phyloP scores from a whole-genome alignment of 2,888 invertebrate genomes.

The Pandemis heparana region DNA sequence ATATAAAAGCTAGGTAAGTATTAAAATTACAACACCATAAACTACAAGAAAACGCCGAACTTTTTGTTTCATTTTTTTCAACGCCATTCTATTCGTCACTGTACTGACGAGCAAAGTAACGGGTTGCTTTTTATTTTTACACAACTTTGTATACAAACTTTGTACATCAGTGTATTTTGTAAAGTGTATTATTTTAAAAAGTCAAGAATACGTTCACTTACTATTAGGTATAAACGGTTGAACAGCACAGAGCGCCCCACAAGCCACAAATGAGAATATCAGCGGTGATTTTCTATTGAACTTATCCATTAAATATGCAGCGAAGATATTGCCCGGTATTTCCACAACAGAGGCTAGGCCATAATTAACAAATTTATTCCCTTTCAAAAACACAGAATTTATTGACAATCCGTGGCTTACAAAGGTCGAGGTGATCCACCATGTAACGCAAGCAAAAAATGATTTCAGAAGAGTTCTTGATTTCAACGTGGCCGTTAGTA shows the following conservation, averaged over 20 bases:
- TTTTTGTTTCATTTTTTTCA: too few relatives aligned
- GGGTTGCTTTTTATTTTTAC: too few relatives aligned
- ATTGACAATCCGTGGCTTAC: conserved; percentile 92
- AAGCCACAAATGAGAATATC: conserved; percentile 81
- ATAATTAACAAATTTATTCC: conserved; percentile 92
- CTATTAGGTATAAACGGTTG: conserved; percentile 86
- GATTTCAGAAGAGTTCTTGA: conserved; percentile 66
- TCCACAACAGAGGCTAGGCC: conserved; percentile 86
- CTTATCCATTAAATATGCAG: conserved; percentile 82
- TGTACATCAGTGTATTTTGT: too few relatives aligned
- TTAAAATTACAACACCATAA: neutral
- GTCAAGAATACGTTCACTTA: conserved; percentile 65
- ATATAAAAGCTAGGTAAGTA: neutral
- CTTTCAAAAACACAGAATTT: conserved; percentile 90
- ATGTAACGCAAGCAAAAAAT: conserved; percentile 70
- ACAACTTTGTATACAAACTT: too few relatives aligned
- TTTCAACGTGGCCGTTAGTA: conserved; percentile 65
- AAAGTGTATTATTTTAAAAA: neutral
- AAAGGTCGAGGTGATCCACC: conserved; percentile 89
- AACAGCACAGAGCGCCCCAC: conserved; percentile 84
- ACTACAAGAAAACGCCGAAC: neutral
- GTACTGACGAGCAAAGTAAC: too few relatives aligned
- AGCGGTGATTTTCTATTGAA: conserved; percentile 85
- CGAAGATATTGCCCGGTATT: conserved; percentile 85
- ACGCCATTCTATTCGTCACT: too few relatives aligned